These are phyloP conservation scores for Caiman crocodilus DNA, from an alignment of 2,797 vertebrate species.

Conservation along the genomic window DNA sequence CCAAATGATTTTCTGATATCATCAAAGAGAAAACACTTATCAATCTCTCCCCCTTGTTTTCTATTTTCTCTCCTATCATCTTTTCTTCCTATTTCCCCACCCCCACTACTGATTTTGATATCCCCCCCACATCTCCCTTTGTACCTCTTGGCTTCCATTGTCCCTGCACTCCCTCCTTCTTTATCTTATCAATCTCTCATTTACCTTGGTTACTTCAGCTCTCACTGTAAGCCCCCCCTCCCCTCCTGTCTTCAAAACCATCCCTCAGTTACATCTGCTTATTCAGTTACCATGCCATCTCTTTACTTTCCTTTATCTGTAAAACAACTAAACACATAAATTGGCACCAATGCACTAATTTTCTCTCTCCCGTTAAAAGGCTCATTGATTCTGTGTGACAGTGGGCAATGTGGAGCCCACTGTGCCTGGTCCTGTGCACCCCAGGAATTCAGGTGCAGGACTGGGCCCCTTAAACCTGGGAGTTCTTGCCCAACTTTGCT, in stretches of 20 bases:
- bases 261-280: not conserved
- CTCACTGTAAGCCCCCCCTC: not conserved
- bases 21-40: not conserved
- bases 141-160: not conserved
- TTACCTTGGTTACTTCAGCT: not conserved
- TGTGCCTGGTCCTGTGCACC: too few species aligned
- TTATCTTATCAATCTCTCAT: not conserved
- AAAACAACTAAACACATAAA: not conserved
- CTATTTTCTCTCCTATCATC: not conserved
- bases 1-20: not conserved
- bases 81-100: not conserved
- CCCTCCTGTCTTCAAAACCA: not conserved
- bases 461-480: too few species aligned
- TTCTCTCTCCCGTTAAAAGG: not conserved
- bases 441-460: too few species aligned
- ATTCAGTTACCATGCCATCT: not conserved
- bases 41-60: not conserved
- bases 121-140: not conserved
- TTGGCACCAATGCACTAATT: not conserved
- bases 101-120: not conserved
- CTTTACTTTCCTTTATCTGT: not conserved
- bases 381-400: not conserved
- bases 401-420: too few species aligned
- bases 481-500: too few species aligned
- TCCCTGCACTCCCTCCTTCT: not conserved